Evolutionary conservation across 2,113 vertebrate species (phyloP).

Genomic region (Zootoca vivipara): DNA sequence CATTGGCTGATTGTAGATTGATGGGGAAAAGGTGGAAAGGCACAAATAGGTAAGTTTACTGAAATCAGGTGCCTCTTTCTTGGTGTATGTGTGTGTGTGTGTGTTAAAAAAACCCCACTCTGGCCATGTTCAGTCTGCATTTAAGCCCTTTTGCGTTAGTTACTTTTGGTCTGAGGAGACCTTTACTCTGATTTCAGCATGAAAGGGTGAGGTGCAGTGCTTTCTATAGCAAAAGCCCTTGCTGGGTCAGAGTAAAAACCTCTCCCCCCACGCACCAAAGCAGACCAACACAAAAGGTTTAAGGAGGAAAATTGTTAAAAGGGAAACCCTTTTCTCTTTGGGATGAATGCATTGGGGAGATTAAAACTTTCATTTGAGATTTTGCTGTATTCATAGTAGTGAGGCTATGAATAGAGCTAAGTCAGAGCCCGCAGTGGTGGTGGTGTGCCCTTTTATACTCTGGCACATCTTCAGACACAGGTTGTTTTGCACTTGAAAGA

Average conservation of each 20-base stretch:
- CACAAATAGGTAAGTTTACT: background rate
- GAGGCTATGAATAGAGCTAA: conserved; percentile 76
- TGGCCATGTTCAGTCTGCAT: conserved; percentile 41
- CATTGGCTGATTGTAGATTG: rapidly evolving
- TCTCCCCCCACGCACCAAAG: conserved; percentile 77
- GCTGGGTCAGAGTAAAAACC: conserved; percentile 81
- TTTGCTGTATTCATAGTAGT: conserved; percentile 85
- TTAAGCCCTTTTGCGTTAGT: conserved; percentile 63
- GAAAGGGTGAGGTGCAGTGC: conserved; percentile 77
- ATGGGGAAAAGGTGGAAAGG: background rate
- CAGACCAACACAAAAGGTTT: conserved; percentile 82
- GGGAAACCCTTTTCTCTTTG: conserved; percentile 85
- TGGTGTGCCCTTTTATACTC: conserved; percentile 83
- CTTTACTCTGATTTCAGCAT: conserved; percentile 70
- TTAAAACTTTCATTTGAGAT: conserved; percentile 89
- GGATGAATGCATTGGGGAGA: conserved; percentile 84
- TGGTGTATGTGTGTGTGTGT: too few relatives aligned
- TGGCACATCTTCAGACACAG: conserved; percentile 82
- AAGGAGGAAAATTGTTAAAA: conserved; percentile 86
- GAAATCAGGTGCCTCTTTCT: conserved; percentile 41
- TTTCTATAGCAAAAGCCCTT: conserved; percentile 81
- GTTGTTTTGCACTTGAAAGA: conserved; percentile 87
- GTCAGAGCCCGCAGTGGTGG: conserved; percentile 77
- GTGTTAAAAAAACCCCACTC: background rate
- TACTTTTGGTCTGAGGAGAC: conserved; percentile 70